These are phyloP conservation scores for Charadrius vociferus DNA, from an alignment of 2,113 vertebrate species.

Conservation along the genomic window DNA sequence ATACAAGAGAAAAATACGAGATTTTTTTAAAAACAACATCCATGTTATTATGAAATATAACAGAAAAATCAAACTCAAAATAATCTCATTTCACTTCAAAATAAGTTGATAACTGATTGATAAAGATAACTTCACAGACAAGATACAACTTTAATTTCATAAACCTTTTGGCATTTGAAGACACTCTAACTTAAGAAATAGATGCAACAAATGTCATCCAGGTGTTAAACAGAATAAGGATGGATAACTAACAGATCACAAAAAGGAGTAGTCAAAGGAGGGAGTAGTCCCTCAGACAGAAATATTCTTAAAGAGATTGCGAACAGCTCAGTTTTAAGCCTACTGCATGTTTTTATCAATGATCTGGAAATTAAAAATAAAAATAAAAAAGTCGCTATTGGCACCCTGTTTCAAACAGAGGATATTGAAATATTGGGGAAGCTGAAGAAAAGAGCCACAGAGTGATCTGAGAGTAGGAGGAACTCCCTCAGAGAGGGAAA, in stretches of 20 bases:
- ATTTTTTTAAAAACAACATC: not conserved
- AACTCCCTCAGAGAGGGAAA: not conserved
- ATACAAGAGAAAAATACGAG: not conserved
- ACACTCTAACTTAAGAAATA: not conserved
- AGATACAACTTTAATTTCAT: not conserved
- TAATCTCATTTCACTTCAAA: not conserved
- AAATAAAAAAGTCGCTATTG: not conserved
- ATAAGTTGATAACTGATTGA: not conserved
- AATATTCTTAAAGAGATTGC: not conserved
- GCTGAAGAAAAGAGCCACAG: not conserved
- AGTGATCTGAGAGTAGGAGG: not conserved
- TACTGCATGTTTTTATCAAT: not conserved
- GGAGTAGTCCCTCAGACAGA: not conserved
- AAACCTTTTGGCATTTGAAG: not conserved
- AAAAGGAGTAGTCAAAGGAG: not conserved
- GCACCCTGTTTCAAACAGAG: not conserved
- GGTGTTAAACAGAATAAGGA: not conserved
- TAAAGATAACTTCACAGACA: not conserved
- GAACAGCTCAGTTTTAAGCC: not conserved
- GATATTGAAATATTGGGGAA: not conserved
- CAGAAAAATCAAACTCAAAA: not conserved
- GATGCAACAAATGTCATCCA: not conserved
- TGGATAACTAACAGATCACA: not conserved
- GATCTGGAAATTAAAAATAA: not conserved
- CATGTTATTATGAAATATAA: not conserved